Percentiles rank a stretch among this genome's conserved stretches.
These are phyloP conservation scores for Metopolophium dirhodum DNA, from an alignment of 1,140 invertebrate species.

Conservation along the genomic window DNA sequence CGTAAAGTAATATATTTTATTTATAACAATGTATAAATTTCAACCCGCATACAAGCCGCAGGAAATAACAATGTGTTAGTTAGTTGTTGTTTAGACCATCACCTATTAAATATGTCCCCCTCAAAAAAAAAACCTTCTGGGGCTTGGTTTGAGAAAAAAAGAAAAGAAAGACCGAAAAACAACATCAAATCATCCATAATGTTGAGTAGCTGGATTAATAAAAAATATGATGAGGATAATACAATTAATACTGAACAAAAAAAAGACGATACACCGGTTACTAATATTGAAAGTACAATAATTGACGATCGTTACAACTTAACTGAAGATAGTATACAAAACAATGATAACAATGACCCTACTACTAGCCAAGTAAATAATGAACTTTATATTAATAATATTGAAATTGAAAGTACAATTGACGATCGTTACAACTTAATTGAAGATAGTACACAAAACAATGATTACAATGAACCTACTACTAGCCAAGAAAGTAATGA, in stretches of 20 bases:
- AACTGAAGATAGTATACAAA: too few species aligned
- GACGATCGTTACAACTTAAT: not conserved
- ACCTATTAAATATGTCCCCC: too few species aligned
- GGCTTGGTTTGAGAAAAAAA: not conserved
- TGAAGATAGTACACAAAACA: too few species aligned
- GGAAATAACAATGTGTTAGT: too few species aligned
- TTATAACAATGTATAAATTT: too few species aligned
- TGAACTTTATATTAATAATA: not conserved
- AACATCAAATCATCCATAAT: slow-evolving; percentile 1
- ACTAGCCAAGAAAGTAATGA: slow-evolving; percentile 7
- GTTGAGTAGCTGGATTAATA: not conserved
- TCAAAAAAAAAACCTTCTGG: too few species aligned
- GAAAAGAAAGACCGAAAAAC: not conserved
- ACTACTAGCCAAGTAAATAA: too few species aligned
- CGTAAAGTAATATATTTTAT: too few species aligned
- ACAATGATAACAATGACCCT: too few species aligned
- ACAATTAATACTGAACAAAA: not conserved
- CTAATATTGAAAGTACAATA: not conserved
- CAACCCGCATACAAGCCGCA: too few species aligned
- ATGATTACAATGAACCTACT: not conserved
- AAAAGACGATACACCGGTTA: not conserved
- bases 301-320: too few species aligned
- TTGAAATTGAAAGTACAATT: slow-evolving; percentile 8
- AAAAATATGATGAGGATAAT: not conserved
- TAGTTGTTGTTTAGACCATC: too few species aligned